A percentile compares a stretch with the other conserved stretches of the same genome.
These are phyloP conservation scores for Trichonephila inaurata DNA, from an alignment of 1,140 invertebrate species.

Conservation along the genomic window DNA sequence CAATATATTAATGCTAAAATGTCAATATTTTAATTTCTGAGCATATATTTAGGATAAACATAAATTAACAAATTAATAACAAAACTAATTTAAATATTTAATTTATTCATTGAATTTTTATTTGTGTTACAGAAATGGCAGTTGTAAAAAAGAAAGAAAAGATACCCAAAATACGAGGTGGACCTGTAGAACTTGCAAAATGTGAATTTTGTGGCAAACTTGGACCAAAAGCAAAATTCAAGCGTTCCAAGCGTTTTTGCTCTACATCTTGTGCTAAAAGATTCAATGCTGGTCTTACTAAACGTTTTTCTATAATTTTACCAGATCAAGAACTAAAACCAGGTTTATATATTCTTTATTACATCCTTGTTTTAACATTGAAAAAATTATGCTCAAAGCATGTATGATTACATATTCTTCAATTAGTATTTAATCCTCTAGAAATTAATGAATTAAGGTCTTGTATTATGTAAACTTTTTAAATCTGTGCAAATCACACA, in stretches of 20 bases:
- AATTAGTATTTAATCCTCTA: no score
- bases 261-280: constrained; percentile 88
- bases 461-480: not conserved
- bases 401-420: no score
- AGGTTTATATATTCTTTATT: constrained; percentile 39
- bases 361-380: not conserved
- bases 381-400: no score
- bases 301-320: constrained; percentile 80
- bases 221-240: constrained; percentile 87
- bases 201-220: constrained; percentile 90
- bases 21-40: no score
- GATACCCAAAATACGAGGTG: constrained; percentile 76
- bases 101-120: not conserved
- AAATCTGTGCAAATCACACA: no score
- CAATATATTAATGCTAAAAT: no score
- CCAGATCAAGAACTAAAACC: constrained; percentile 62
- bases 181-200: constrained; percentile 84
- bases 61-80: no score
- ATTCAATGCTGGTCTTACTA: constrained; percentile 82
- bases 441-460: not conserved
- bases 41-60: no score
- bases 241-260: constrained; percentile 89
- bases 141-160: constrained; percentile 82
- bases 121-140: constrained; percentile 68
- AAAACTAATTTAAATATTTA: not conserved